Conservation (phyloP, 2,888 invertebrate genomes). For the Gymnosoma rotundatum region DNA sequence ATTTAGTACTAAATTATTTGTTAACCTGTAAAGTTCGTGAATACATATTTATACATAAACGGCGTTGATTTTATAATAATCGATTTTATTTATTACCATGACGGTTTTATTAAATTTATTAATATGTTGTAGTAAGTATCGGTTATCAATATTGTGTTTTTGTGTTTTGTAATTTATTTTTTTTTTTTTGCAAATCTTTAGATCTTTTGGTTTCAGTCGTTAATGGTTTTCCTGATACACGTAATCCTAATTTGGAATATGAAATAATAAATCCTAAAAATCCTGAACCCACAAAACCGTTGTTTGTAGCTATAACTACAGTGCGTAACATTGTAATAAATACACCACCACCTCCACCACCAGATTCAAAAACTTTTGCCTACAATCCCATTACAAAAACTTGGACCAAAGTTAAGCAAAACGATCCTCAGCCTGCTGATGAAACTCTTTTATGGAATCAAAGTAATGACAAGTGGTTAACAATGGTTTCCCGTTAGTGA, state of each 20-base stretch:
- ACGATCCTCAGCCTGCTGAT: slow-evolving; percentile 75
- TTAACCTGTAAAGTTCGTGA: slow-evolving; percentile 40
- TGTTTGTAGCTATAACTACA: slow-evolving; percentile 73
- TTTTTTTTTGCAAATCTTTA: not conserved
- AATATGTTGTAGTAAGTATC: slow-evolving; percentile 43
- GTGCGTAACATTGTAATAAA: slow-evolving; percentile 70
- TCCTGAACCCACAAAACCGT: slow-evolving; percentile 70
- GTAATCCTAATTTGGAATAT: slow-evolving; percentile 78
- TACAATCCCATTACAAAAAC: slow-evolving; percentile 75
- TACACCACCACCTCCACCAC: slow-evolving; percentile 74
- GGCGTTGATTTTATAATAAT: not conserved
- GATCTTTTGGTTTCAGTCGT: slow-evolving; percentile 14
- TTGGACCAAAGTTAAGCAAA: slow-evolving; percentile 76
- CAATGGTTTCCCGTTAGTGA: slow-evolving; percentile 70
- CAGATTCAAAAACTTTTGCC: slow-evolving; percentile 76
- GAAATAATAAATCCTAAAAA: slow-evolving; percentile 76
- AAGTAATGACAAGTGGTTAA: slow-evolving; percentile 80
- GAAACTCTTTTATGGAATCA: slow-evolving; percentile 79
- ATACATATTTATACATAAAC: not conserved
- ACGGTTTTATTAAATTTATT: slow-evolving; percentile 20
- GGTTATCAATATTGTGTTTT: not conserved
- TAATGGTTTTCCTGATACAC: slow-evolving; percentile 69
- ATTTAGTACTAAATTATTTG: slow-evolving; percentile 56
- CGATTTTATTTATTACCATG: slow-evolving; percentile 21
- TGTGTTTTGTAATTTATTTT: not conserved